These are phyloP conservation scores for Polypedilum vanderplanki DNA, from an alignment of 1,140 invertebrate species.

Conservation along the genomic window DNA sequence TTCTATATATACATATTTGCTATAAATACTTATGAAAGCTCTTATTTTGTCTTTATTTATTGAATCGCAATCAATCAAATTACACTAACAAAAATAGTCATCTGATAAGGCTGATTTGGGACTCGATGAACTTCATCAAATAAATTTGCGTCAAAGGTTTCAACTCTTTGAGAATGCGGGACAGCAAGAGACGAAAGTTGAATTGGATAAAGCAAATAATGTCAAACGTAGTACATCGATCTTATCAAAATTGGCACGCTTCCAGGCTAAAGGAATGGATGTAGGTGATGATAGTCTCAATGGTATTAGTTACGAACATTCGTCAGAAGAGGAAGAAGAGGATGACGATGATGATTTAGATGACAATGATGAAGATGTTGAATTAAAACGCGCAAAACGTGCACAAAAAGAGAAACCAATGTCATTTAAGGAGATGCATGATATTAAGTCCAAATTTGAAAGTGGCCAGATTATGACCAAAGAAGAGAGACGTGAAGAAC, in stretches of 20 bases:
- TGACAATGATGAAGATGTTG: conserved; percentile 46
- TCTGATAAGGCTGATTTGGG: conserved; percentile 85
- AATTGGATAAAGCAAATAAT: conserved; percentile 51
- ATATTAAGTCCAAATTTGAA: conserved; percentile 73
- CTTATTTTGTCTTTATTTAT: not conserved
- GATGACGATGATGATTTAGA: conserved; percentile 45
- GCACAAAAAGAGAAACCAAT: conserved; percentile 61
- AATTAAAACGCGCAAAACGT: conserved; percentile 42
- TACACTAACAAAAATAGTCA: conserved; percentile 46
- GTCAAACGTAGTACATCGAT: conserved; percentile 69
- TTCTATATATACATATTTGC: not conserved
- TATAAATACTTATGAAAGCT: conserved; percentile 34
- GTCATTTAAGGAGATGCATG: conserved; percentile 72
- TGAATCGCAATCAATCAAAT: no score
- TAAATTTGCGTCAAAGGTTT: conserved; percentile 81
- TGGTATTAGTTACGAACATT: conserved; percentile 52
- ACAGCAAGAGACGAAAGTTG: conserved; percentile 44
- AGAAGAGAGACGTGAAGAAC: conserved; percentile 66
- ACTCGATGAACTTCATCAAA: conserved; percentile 68
- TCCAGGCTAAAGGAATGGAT: conserved; percentile 74
- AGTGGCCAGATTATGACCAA: conserved; percentile 54
- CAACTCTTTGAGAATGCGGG: conserved; percentile 69
- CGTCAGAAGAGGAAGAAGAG: conserved; percentile 50
- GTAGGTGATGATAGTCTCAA: conserved; percentile 67
- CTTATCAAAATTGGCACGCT: conserved; percentile 70